Base-by-base conservation (phyloP, 2,113 vertebrate species). In the Gobius niger region DNA sequence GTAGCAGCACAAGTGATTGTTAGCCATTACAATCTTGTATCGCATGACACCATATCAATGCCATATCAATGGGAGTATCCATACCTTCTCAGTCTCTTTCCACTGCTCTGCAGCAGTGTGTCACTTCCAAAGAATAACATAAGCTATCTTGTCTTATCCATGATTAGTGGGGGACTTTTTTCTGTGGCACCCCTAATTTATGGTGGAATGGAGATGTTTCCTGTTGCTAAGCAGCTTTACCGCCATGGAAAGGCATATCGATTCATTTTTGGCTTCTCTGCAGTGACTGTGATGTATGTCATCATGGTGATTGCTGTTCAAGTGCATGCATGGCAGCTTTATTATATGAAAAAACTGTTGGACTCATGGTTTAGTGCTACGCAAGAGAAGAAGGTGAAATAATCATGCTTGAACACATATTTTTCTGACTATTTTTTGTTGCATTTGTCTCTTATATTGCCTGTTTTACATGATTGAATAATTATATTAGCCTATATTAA, bases 41-140 rank as follows among this genome's bases (percentile, higher is more conserved):
- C 97, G 0, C 94, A 94, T 11, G 95, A 98, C 70, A 91, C 92
- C 47, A 95, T 99, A 76, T 95, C 96, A 68, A 92, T 93, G 92
- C 98, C 98, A 0, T 99, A 97, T 90, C 96, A 97, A 77, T 99
- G 98, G 98, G 95, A 99, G 80, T 99, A 98, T 81, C 97, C 96
- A 0, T 99, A 99, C 82, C 86, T 99, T 63, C 92, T 99, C 74
- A 93, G 92, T 78, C 19, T 91, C 24, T 54, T 93, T 18, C 92
- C 92, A 18, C 72, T 91, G 34, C 63, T 92, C 47, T 87, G 82
- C 59, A 97, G 96, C 83, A 90, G 95, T 72, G 73, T 96, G 75
- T 96, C 98, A 34, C 94, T 99, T 46, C 98, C 96, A 3, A 95
- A 94, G 15, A 99, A 97, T 93, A 99, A 99, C 87, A 96, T 99